phyloP scores from a whole-genome alignment of 92 coral and sea anemone genomes.

The Porites lobata region DNA sequence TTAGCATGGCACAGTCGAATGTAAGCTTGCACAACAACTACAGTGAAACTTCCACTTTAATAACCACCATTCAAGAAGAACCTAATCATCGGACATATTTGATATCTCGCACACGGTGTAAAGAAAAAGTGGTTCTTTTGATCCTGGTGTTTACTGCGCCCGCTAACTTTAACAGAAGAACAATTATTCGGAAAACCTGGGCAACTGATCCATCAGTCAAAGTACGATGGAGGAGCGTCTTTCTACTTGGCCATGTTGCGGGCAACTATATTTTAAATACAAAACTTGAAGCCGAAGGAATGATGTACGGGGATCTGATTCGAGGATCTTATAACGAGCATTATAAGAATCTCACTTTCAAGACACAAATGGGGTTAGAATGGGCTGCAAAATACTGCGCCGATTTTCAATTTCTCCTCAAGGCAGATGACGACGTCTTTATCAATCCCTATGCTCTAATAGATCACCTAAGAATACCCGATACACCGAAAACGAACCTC shows the following conservation, averaged over 20 bases:
- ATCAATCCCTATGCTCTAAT: constrained; percentile 51
- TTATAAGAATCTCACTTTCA: constrained; percentile 58
- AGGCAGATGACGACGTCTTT: constrained; percentile 13
- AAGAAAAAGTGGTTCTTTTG: background rate
- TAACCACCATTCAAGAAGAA: background rate
- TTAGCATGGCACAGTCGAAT: background rate
- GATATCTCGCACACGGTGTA: background rate
- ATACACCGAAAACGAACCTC: constrained; percentile 37
- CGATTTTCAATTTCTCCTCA: constrained; percentile 58
- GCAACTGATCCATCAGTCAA: constrained; percentile 34
- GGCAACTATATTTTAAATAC: background rate
- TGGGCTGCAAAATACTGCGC: constrained; percentile 68
- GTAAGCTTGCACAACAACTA: too few relatives aligned
- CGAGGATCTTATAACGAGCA: constrained; percentile 47
- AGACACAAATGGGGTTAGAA: constrained; percentile 77
- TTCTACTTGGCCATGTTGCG: constrained; percentile 1
- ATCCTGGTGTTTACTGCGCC: constrained; percentile 60
- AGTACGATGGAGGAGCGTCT: constrained; percentile 60
- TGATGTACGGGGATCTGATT: constrained; percentile 58
- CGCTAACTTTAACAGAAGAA: constrained; percentile 43
- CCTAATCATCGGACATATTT: background rate
- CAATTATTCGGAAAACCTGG: constrained; percentile 68
- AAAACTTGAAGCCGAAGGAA: constrained; percentile 30
- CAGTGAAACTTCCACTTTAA: background rate
- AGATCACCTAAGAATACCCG: background rate